These are phyloP conservation scores for Theonella swinhoei DNA, from an alignment of 37 sponge, comb jelly and placozoan species.

Conservation along the genomic window DNA sequence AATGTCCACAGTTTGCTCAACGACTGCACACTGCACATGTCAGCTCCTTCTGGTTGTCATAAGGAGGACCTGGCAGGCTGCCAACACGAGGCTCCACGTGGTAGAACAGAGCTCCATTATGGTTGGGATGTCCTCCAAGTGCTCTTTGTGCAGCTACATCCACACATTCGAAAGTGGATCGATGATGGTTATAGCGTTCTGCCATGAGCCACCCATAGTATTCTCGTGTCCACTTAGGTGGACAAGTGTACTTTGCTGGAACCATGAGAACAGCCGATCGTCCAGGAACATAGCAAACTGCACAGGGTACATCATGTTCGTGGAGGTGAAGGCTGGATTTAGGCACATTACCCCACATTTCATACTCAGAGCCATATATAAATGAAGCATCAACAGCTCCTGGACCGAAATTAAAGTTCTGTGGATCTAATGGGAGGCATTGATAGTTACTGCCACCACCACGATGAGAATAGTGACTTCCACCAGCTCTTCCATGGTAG, in stretches of 20 bases:
- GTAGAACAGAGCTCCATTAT: conserved; percentile 48
- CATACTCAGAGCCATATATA: conserved; percentile 44
- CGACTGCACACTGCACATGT: conserved; percentile 64
- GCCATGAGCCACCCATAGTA: conserved; percentile 55
- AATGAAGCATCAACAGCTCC: neutral
- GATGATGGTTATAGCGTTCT: conserved; percentile 3
- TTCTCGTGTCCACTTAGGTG: conserved; percentile 42
- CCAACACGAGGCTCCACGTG: conserved; percentile 34
- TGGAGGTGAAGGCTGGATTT: too few relatives aligned
- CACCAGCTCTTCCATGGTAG: too few relatives aligned
- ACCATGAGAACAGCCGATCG: conserved; percentile 23
- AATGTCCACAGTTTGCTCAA: too few relatives aligned
- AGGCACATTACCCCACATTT: conserved; percentile 1
- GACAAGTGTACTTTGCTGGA: conserved; percentile 34
- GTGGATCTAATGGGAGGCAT: conserved; percentile 15
- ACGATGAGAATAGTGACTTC: neutral
- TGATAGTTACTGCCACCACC: conserved; percentile 17
- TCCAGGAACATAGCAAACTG: conserved; percentile 38
- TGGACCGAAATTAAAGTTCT: conserved; percentile 22
- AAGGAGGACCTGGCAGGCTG: conserved; percentile 47
- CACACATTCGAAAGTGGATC: conserved; percentile 39
- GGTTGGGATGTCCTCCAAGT: conserved; percentile 6
- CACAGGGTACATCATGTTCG: conserved; percentile 33
- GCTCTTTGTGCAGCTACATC: conserved; percentile 15
- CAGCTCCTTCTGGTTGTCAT: conserved; percentile 36